A percentile compares a stretch with the other conserved stretches of the same genome.
Evolutionary conservation across 1,140 invertebrate species (phyloP).

Genomic region (Drosophila eugracilis): DNA sequence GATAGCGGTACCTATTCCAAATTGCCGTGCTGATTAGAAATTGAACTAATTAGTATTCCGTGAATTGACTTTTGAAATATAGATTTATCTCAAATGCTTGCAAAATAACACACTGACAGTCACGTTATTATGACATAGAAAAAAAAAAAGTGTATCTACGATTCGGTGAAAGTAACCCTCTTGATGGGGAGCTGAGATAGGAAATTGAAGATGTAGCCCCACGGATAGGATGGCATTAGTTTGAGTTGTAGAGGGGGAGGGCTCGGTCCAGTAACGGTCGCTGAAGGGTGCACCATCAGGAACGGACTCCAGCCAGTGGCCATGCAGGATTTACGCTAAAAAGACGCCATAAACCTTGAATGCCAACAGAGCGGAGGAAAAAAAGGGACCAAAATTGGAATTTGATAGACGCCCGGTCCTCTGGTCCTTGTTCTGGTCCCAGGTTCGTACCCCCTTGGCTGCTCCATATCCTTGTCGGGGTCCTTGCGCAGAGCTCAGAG

Average conservation of each 20-base stretch:
- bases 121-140: conserved; percentile 24
- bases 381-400: conserved; percentile 81
- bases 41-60: not conserved
- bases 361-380: conserved; percentile 51
- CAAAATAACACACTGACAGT: not conserved
- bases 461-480: conserved; percentile 10
- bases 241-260: conserved; percentile 4
- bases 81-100: not conserved
- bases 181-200: conserved; percentile 1
- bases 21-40: not conserved
- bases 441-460: conserved; percentile 18
- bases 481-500: conserved; percentile 48
- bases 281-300: conserved; percentile 39
- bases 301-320: conserved; percentile 37
- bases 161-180: not conserved
- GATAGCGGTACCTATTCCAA: not conserved
- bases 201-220: conserved; percentile 53
- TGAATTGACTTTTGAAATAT: not conserved
- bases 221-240: conserved; percentile 6
- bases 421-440: conserved; percentile 19
- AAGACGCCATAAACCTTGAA: conserved; percentile 80
- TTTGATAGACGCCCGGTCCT: conserved; percentile 72
- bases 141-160: conserved; percentile 31
- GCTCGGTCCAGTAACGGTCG: conserved; percentile 25
- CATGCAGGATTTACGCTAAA: conserved; percentile 78